These are phyloP conservation scores for Ceraclea dissimilis DNA, from an alignment of 2,888 invertebrate genomes.

Conservation along the genomic window DNA sequence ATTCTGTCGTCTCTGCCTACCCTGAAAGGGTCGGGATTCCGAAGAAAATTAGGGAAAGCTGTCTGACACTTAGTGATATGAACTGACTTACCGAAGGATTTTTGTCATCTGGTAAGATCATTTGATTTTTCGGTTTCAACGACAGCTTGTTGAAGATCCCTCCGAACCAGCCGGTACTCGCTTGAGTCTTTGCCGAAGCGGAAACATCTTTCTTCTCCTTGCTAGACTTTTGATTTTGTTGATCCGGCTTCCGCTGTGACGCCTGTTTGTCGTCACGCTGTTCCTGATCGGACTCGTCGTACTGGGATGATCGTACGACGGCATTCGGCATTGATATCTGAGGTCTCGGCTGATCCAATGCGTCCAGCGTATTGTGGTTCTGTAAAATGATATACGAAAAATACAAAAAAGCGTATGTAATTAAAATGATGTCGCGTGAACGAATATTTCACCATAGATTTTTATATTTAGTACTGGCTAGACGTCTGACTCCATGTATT, in stretches of 20 bases:
- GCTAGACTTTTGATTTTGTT: constrained; percentile 15
- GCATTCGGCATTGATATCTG: constrained; percentile 51
- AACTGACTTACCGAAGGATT: constrained; percentile 62
- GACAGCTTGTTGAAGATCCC: constrained; percentile 79
- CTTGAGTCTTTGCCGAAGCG: constrained; percentile 32
- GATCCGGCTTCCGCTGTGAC: not conserved
- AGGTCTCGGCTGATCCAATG: constrained; percentile 37
- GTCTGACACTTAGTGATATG: not conserved
- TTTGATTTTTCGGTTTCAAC: constrained; percentile 83
- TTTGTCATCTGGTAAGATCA: constrained; percentile 92
- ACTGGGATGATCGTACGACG: constrained; percentile 26
- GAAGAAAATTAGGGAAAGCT: not conserved
- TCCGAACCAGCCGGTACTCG: constrained; percentile 69
- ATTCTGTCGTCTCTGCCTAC: too few species aligned
- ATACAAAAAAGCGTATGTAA: constrained; percentile 26
- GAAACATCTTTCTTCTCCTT: constrained; percentile 29
- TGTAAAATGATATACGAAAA: constrained; percentile 22
- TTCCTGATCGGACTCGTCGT: constrained; percentile 30
- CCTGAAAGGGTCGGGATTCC: too few species aligned
- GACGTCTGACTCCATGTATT: too few species aligned
- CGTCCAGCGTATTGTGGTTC: constrained; percentile 17
- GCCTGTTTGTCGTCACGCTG: constrained; percentile 26
- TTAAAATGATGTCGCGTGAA: too few species aligned
- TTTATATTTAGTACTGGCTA: too few species aligned
- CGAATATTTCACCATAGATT: too few species aligned